Percentiles rank a stretch among this genome's conserved stretches.
Conservation (phyloP, 2,888 invertebrate species). For the Ennomos quercinarius region DNA sequence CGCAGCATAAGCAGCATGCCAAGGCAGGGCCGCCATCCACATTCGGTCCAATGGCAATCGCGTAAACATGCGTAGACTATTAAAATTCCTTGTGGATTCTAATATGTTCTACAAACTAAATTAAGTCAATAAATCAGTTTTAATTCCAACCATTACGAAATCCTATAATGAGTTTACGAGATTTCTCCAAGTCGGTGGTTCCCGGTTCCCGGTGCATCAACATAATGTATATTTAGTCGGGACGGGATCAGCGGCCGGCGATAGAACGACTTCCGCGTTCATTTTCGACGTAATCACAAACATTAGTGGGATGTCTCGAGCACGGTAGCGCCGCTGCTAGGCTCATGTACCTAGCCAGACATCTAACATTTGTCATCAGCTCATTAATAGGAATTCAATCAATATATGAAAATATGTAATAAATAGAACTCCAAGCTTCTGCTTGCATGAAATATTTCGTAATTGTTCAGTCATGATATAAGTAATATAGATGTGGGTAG, state of each 20-base stretch:
- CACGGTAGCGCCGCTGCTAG: too few species aligned
- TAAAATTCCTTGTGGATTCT: conserved; percentile 6
- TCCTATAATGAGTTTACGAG: conserved; percentile 23
- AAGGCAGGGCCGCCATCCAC: neutral
- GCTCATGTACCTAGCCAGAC: too few species aligned
- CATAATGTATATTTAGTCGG: conserved; percentile 24
- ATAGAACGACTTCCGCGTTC: conserved; percentile 20
- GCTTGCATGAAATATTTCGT: neutral
- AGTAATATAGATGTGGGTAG: too few species aligned
- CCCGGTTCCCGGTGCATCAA: conserved; percentile 17
- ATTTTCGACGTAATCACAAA: conserved; percentile 12
- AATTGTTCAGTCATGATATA: too few species aligned
- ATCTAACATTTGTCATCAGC: too few species aligned
- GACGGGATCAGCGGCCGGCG: conserved; percentile 16
- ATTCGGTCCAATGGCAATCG: neutral
- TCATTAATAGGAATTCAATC: too few species aligned
- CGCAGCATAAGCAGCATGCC: neutral
- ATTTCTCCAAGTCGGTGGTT: conserved; percentile 7
- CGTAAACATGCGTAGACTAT: neutral
- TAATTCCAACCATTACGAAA: conserved; percentile 23
- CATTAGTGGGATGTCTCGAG: conserved; percentile 9
- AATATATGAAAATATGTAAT: too few species aligned
- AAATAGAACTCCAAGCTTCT: neutral
- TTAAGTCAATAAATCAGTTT: conserved; percentile 25
- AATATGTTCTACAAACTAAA: conserved; percentile 2